Base-by-base conservation (phyloP, 2,797 vertebrate genomes). In the Diplodus sargus region DNA sequence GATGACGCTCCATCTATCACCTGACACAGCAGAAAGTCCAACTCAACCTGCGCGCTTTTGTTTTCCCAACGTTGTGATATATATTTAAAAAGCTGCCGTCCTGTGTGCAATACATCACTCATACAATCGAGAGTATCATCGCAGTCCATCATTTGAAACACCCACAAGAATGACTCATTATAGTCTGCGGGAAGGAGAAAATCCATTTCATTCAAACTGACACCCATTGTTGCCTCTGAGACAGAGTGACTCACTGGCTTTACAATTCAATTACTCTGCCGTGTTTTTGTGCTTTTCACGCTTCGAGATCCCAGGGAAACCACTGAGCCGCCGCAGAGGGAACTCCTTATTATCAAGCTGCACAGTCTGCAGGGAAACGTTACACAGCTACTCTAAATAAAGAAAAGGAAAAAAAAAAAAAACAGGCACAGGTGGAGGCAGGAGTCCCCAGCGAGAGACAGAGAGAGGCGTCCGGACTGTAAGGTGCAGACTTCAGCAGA, bases 281-380 rank as follows among this genome's bases (percentile, higher is more conserved):
- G 56, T 79, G 76, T 85, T 87, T 58, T 90, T 88, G 90, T 76
- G 67, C 85, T 92, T 93, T 88, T 89, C 57, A 34, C 63, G 78
- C 75, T 67, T 67, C 0, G 2, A 76, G 54, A 79, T 91, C 88
- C 82, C 83, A 25, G 54, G 28, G 83, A 82, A 79, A 66, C 79
- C 67, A 51, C 34, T 17, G 58, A 88, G 70, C 72, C 18, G 49
- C 68, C 80, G 45, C 84, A 63, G 25, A 70, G 82, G 90, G 64
- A 81, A 82, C 52, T 78, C 81, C 77, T 51, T 15, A 75, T 81
- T 60, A 81, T 77, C 52, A 71, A 73, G 42, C 76, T 81, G 82
- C 56, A 34, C 30, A 66, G 63, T 84, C 89, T 71, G 54, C 64
- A 66, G 88, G 85, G 86, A 88, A 81, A 81, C 25, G 65, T 47